phyloP scores from a whole-genome alignment of 2,888 invertebrate genomes.

The Byasa hedistus region DNA sequence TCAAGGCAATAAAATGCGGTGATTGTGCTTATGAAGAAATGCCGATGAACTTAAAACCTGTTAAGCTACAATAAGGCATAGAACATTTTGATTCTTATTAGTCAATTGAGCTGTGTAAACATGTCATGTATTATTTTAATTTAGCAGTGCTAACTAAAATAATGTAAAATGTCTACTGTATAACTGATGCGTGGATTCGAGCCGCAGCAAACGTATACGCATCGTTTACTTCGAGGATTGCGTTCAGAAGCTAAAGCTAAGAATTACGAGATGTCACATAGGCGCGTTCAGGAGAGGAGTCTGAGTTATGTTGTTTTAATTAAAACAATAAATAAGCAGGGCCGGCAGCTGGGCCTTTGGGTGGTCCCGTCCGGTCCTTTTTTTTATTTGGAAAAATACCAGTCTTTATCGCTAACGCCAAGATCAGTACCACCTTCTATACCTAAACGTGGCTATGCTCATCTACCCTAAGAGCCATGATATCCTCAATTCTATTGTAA shows the following conservation, averaged over 20 bases:
- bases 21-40: too few relatives aligned
- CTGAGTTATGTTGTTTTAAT: constrained; percentile 75
- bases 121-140: too few relatives aligned
- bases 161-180: background rate
- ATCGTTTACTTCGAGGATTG: constrained; percentile 41
- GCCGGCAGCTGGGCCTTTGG: constrained; percentile 54
- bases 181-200: background rate
- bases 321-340: constrained; percentile 72
- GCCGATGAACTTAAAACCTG: too few relatives aligned
- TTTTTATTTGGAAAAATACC: constrained; percentile 54
- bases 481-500: background rate
- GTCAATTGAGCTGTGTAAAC: too few relatives aligned
- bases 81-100: too few relatives aligned
- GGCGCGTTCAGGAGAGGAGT: constrained; percentile 51
- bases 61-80: too few relatives aligned
- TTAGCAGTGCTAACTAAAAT: too few relatives aligned
- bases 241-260: constrained; percentile 57
- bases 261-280: constrained; percentile 64
- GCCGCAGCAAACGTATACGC: constrained; percentile 23
- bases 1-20: too few relatives aligned
- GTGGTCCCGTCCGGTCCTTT: constrained; percentile 58
- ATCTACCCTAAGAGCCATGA: constrained; percentile 22
- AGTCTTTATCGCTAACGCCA: constrained; percentile 55
- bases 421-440: constrained; percentile 43
- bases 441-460: constrained; percentile 34